Evolutionary conservation across 2,113 vertebrate species (phyloP).

Genomic region (Dipodomys merriami): DNA sequence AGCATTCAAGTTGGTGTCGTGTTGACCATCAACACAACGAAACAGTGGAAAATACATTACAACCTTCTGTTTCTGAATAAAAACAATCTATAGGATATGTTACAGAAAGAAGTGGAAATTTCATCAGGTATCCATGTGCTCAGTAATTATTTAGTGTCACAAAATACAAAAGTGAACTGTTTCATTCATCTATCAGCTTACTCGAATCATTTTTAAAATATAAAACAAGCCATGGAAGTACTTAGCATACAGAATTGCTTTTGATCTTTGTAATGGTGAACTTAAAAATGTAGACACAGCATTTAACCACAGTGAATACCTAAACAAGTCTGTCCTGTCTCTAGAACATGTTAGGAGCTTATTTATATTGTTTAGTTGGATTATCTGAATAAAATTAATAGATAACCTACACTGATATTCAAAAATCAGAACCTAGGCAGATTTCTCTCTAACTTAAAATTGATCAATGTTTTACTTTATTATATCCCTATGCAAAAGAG

Average conservation of each 20-base stretch:
- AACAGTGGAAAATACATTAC: background rate
- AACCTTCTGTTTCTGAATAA: background rate
- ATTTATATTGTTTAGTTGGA: background rate
- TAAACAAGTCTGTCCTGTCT: background rate
- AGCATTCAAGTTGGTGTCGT: background rate
- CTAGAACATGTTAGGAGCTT: background rate
- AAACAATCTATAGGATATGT: background rate
- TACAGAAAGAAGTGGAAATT: constrained; percentile 7
- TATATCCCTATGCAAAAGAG: background rate
- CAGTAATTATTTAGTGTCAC: background rate
- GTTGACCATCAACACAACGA: background rate
- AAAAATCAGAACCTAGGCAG: background rate
- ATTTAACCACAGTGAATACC: background rate
- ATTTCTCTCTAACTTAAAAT: background rate
- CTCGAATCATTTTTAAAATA: background rate
- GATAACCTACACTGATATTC: background rate
- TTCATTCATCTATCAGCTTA: background rate
- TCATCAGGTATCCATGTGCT: background rate
- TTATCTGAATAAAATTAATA: background rate
- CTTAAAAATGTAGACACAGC: background rate
- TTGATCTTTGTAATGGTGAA: background rate
- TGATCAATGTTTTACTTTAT: background rate
- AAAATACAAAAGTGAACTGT: background rate
- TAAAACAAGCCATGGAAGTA: background rate
- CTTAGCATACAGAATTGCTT: background rate